phyloP scores from a whole-genome alignment of 2,888 invertebrate species.

The Tetranychus piercei region DNA sequence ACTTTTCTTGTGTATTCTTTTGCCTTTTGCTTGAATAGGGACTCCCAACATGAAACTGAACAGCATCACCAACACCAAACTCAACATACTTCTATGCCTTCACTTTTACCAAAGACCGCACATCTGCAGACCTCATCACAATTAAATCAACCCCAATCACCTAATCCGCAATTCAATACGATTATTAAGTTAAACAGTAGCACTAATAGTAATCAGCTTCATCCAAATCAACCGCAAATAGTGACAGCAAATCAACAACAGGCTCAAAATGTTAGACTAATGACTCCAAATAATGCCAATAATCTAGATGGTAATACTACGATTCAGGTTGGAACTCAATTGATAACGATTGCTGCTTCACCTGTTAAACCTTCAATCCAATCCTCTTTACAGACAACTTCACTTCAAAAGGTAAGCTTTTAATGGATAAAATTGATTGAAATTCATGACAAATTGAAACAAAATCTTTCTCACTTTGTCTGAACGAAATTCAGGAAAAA shows the following conservation, averaged over 20 bases:
- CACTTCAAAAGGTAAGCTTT: background rate
- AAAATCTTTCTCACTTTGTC: too few species aligned
- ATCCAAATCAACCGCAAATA: background rate
- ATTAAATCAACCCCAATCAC: constrained; percentile 3
- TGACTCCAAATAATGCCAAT: background rate
- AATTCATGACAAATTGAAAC: background rate
- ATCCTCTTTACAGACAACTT: constrained; percentile 12
- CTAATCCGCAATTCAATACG: background rate
- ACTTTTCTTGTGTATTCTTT: background rate
- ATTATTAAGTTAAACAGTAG: background rate
- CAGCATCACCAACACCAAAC: background rate
- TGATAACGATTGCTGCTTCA: constrained; percentile 17
- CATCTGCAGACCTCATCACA: background rate
- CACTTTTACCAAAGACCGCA: background rate
- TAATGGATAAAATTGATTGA: background rate
- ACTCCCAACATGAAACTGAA: background rate
- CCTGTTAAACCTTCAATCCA: constrained; percentile 16
- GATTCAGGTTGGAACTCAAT: constrained; percentile 15
- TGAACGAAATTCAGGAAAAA: too few species aligned
- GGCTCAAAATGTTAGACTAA: background rate
- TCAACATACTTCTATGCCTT: constrained; percentile 3
- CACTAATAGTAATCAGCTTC: background rate
- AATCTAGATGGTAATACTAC: background rate
- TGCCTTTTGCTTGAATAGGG: background rate
- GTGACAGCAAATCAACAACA: background rate